phyloP scores from a whole-genome alignment of 2,888 invertebrate genomes.

The Mythimna loreyi region DNA sequence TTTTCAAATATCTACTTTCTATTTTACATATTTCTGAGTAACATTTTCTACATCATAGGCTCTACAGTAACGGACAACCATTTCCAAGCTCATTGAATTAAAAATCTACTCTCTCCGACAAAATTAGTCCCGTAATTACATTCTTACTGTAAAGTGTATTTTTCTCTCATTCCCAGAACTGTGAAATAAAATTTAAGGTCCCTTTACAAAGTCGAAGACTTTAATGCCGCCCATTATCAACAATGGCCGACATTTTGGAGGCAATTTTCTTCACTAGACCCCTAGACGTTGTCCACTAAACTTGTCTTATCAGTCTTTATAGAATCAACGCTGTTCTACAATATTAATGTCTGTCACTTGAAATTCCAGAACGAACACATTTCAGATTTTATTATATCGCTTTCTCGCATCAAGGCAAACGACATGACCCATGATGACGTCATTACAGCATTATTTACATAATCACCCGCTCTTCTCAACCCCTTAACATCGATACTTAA shows the following conservation, averaged over 20 bases:
- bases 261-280: slow-evolving; percentile 45
- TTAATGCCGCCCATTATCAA: slow-evolving; percentile 52
- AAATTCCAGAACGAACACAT: slow-evolving; percentile 69
- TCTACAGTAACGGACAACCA: slow-evolving; percentile 7
- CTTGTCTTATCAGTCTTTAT: slow-evolving; percentile 51
- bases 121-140: slow-evolving; percentile 49
- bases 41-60: not conserved
- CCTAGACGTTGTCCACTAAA: slow-evolving; percentile 40
- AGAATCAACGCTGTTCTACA: slow-evolving; percentile 40
- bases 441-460: slow-evolving; percentile 84
- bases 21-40: not conserved
- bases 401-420: slow-evolving; percentile 78
- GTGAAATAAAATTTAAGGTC: slow-evolving; percentile 53
- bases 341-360: slow-evolving; percentile 65
- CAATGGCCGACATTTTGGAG: slow-evolving; percentile 46
- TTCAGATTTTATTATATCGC: slow-evolving; percentile 79
- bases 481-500: slow-evolving; percentile 55
- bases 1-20: not conserved
- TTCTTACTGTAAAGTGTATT: slow-evolving; percentile 46
- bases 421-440: slow-evolving; percentile 82
- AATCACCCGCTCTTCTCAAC: slow-evolving; percentile 74
- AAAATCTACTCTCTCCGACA: slow-evolving; percentile 15
- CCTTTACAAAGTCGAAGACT: slow-evolving; percentile 36
- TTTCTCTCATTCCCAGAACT: slow-evolving; percentile 41
- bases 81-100: slow-evolving; percentile 40